These are phyloP conservation scores for Achroia grisella DNA, from an alignment of 1,140 invertebrate species.

Conservation along the genomic window DNA sequence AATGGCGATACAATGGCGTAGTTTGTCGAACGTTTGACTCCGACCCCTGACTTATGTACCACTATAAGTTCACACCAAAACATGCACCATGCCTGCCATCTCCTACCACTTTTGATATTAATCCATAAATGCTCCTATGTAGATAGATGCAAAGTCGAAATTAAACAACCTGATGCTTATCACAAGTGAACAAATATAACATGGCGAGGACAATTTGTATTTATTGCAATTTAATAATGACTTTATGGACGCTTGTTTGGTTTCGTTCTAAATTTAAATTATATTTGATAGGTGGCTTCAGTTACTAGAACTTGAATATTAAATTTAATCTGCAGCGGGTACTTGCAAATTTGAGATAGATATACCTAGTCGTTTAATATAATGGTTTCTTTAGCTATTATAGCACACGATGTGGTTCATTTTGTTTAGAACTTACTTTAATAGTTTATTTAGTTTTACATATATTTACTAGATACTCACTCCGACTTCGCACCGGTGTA, in stretches of 20 bases:
- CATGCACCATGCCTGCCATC: conserved; percentile 7
- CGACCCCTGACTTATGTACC: conserved; percentile 37
- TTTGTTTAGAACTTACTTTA: too few relatives aligned
- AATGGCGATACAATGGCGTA: conserved; percentile 35
- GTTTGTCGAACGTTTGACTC: conserved; percentile 39
- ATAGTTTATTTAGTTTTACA: too few relatives aligned
- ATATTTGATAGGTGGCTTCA: conserved; percentile 3
- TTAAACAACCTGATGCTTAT: conserved; percentile 1
- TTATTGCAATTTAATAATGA: conserved; percentile 12
- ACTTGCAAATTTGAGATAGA: too few relatives aligned
- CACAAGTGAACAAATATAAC: neutral
- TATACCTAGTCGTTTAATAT: too few relatives aligned
- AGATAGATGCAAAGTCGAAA: conserved; percentile 1
- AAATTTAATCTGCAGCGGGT: neutral
- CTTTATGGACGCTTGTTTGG: conserved; percentile 3
- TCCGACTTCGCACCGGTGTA: too few relatives aligned
- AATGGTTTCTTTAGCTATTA: too few relatives aligned
- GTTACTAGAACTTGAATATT: neutral
- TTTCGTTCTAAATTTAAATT: conserved; percentile 9
- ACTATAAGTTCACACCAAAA: conserved; percentile 28
- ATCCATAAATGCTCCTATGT: neutral
- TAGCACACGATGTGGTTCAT: too few relatives aligned
- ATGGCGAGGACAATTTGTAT: conserved; percentile 19
- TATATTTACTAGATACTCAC: too few relatives aligned
- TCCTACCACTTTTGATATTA: neutral